A percentile compares a stretch with the other conserved stretches of the same genome.
Conservation (phyloP, 2,113 vertebrate species). For the Grallaria varia region DNA sequence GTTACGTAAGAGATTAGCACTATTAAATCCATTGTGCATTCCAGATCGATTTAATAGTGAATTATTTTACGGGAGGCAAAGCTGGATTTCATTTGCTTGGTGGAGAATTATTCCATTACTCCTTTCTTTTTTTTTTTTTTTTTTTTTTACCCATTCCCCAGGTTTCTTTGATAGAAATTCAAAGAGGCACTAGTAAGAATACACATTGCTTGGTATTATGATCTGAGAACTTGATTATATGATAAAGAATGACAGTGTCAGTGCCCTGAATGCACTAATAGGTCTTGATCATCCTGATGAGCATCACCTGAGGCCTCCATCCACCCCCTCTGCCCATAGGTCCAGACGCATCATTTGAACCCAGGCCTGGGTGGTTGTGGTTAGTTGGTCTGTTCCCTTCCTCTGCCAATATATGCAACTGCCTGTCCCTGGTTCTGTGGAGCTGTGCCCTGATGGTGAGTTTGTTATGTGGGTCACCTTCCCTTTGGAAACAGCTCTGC, state of each 20-base stretch:
- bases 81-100: neutral
- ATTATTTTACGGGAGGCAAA: neutral
- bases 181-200: neutral
- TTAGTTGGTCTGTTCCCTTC: neutral
- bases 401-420: too few relatives aligned
- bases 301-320: neutral
- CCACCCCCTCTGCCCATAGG: neutral
- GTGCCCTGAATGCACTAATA: neutral
- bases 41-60: slow-evolving; percentile 41
- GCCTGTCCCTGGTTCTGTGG: neutral
- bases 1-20: slow-evolving; percentile 34
- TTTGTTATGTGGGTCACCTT: neutral
- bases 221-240: neutral
- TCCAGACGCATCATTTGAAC: neutral
- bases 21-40: slow-evolving; percentile 29
- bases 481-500: neutral
- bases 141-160: neutral
- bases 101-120: neutral
- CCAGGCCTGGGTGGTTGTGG: fast-evolving
- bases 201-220: neutral
- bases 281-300: neutral
- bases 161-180: slow-evolving; percentile 31
- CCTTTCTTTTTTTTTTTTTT: neutral
- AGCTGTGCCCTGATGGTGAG: neutral
- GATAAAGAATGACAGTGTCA: neutral